Conservation (phyloP, 2,113 vertebrate species). For the Chiloscyllium plagiosum region DNA sequence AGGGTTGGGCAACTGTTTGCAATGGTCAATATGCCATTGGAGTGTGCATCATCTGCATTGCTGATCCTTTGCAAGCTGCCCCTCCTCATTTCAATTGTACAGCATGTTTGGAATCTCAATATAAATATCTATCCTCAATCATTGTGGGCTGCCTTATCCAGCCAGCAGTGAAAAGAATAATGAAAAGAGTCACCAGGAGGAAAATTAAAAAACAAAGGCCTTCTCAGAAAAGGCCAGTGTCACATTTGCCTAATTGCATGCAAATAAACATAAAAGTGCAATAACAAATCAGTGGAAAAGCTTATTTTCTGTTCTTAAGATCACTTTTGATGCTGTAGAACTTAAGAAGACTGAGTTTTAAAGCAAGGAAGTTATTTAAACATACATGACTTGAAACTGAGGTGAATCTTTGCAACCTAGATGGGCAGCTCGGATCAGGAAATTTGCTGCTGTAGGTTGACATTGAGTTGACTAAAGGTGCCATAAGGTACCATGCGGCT, state of each 20-base stretch:
- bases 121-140: neutral
- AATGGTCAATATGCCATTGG: neutral
- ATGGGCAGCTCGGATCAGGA: too few species aligned
- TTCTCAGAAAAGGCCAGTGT: neutral
- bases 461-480: too few species aligned
- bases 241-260: neutral
- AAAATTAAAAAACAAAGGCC: neutral
- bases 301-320: neutral
- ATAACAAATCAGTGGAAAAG: neutral
- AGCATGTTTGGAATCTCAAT: neutral
- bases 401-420: too few species aligned
- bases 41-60: neutral
- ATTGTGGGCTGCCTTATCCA: neutral
- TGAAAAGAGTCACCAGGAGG: neutral
- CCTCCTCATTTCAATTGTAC: neutral
- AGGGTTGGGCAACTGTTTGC: neutral
- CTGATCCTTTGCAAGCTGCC: neutral
- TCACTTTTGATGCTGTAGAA: neutral
- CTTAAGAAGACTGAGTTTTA: neutral
- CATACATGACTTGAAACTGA: neutral
- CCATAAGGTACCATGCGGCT: too few species aligned
- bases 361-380: neutral
- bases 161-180: neutral
- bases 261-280: neutral
- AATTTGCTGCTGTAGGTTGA: too few species aligned